Conservation (phyloP, 2,113 vertebrate species). For the Oryzias woworae region DNA sequence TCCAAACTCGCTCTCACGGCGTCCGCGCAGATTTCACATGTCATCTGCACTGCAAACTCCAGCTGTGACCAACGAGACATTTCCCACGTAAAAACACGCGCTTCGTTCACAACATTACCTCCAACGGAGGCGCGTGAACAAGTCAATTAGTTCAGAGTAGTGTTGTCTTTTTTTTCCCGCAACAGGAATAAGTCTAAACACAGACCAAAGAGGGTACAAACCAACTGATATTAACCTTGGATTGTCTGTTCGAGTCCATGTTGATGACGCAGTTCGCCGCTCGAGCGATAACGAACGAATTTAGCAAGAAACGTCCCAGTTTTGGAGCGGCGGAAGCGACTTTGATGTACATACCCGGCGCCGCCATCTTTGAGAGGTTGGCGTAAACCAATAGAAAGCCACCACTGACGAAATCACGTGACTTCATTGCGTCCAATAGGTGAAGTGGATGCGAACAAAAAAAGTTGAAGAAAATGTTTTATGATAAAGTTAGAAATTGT, state of each 20-base stretch:
- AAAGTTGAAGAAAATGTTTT: too few relatives aligned
- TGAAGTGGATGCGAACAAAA: too few relatives aligned
- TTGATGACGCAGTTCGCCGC: neutral
- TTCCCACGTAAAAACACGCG: neutral
- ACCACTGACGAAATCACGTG: too few relatives aligned
- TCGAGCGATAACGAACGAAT: slow-evolving; percentile 6
- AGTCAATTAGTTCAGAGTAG: too few relatives aligned
- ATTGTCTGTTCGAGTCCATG: slow-evolving; percentile 54
- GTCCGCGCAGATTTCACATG: slow-evolving; percentile 82
- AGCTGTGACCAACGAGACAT: slow-evolving; percentile 68
- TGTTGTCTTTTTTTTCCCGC: neutral
- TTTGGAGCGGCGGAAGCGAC: slow-evolving; percentile 47
- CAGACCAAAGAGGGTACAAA: fast-evolving
- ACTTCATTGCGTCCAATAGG: too few relatives aligned
- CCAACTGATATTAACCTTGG: slow-evolving; percentile 50
- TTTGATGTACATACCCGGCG: neutral
- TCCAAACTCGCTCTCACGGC: slow-evolving; percentile 73
- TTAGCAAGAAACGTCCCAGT: slow-evolving; percentile 49
- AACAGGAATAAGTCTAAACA: too few relatives aligned
- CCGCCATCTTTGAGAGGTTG: slow-evolving; percentile 69
- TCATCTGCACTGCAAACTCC: slow-evolving; percentile 92
- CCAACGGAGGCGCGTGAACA: too few relatives aligned
- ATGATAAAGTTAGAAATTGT: too few relatives aligned
- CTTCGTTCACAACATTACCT: neutral
- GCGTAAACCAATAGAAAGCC: fast-evolving